Conservation (phyloP, 2,113 vertebrate species). For the Felis chaus region DNA sequence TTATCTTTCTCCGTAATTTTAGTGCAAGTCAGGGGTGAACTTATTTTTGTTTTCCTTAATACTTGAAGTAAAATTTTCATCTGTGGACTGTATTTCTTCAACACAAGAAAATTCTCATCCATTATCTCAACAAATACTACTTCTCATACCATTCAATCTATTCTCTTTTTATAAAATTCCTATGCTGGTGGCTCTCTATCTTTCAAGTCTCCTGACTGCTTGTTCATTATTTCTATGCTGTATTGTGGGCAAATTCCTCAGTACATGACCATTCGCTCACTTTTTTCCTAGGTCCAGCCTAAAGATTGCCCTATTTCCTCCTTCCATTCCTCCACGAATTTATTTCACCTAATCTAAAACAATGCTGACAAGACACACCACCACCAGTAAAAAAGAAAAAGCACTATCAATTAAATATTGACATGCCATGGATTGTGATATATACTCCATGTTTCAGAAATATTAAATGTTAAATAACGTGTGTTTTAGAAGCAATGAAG, state of each 20-base stretch:
- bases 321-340: background rate
- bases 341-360: background rate
- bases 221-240: background rate
- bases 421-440: background rate
- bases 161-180: background rate
- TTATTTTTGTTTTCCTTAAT: slow-evolving; percentile 15
- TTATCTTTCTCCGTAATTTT: background rate
- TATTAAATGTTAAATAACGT: background rate
- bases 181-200: background rate
- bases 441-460: background rate
- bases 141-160: background rate
- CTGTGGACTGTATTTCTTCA: background rate
- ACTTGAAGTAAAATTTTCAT: slow-evolving; percentile 34
- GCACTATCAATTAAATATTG: background rate
- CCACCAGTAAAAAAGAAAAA: background rate
- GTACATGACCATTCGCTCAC: background rate
- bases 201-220: background rate
- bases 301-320: background rate
- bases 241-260: background rate
- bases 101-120: background rate
- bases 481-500: background rate
- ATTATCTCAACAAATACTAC: background rate
- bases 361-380: background rate
- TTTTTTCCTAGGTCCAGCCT: background rate
- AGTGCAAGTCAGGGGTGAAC: background rate